Percentiles rank a stretch among this genome's conserved stretches.
Conservation (phyloP, 2,113 vertebrate genomes). For the Anthoscopus minutus region DNA sequence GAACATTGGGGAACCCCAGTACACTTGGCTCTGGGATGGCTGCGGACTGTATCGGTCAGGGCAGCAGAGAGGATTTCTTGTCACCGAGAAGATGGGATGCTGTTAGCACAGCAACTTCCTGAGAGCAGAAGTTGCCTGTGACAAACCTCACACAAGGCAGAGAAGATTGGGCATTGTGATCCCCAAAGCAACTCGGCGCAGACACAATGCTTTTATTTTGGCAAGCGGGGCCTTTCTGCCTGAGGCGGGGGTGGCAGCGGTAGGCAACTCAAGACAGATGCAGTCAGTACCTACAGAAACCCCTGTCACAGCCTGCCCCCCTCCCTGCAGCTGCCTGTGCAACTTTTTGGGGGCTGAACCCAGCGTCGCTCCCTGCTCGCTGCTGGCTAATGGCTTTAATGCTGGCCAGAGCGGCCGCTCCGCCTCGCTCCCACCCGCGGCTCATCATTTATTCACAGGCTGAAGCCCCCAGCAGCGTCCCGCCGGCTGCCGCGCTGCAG, state of each 20-base stretch:
- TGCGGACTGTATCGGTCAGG: neutral
- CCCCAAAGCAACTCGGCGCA: neutral
- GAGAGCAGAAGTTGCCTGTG: neutral
- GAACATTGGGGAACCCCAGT: neutral
- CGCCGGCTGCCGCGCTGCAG: constrained; percentile 45
- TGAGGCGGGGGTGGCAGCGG: neutral
- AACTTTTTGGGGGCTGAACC: constrained; percentile 8
- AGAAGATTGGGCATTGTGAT: neutral
- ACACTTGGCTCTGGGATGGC: neutral
- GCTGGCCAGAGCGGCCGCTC: constrained; percentile 24
- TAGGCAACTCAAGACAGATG: neutral
- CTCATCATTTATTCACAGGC: constrained; percentile 68
- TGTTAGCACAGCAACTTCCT: neutral
- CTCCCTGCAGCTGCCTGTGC: rapidly evolving
- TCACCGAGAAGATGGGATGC: rapidly evolving
- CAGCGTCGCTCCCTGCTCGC: neutral
- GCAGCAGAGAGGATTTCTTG: neutral
- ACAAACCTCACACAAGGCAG: neutral
- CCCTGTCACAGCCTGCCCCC: neutral
- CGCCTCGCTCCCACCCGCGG: constrained; percentile 22
- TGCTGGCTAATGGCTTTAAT: constrained; percentile 59
- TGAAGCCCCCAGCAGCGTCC: constrained; percentile 55
- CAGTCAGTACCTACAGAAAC: rapidly evolving
- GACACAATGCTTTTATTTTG: neutral
- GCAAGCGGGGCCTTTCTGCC: neutral